Base-by-base conservation (phyloP, 2,113 vertebrate genomes). In the Pavo muticus region DNA sequence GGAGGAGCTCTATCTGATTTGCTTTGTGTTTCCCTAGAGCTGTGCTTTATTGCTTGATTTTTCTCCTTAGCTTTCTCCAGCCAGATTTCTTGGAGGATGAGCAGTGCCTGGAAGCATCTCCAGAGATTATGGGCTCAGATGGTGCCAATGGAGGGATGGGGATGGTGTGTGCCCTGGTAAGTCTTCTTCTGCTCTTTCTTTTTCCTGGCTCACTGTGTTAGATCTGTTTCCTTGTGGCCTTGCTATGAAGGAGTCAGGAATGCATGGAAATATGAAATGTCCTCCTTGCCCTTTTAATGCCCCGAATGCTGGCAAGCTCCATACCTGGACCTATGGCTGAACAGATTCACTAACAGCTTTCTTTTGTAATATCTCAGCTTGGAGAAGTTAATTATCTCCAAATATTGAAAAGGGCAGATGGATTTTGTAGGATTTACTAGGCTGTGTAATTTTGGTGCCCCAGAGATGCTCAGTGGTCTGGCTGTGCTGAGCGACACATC, bases 301-400 rank as follows among this genome's bases (percentile, higher is more conserved):
- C 83, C 85, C 73, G 2, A 2, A n/a, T 8, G 23, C 70, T 27
- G 67, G 61, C 18, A 3, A 40, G 17, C 30, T 87, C 80, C 0
- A 0, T 75, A 81, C 24, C 65, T 90, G 91, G 83, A 81, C 79
- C 91, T 60, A 68, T 64, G 91, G 90, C 85, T 75, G 93, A 95
- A 81, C 76, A 87, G 88, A 88, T 93, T 95, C 94, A 93, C 95
- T 95, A 94, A 87, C 91, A 95, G 94, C 88, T 96, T 96, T 95
- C 91, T 88, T 94, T 90, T 82, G 90, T 87, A 88, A 93, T 96
- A 81, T 84, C 59, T 37, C 76, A 68, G 95, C 85, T 86, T 68
- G 85, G 90, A 91, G 88, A 77, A 97, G 96, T 96, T 95, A 95
- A 97, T 97, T 95, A 95, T 96, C 91, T 95, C 95, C 95, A 96